Evolutionary conservation across 53 echinoderm and acorn worm species (phyloP).

Genomic region (Holothuria leucospilota): DNA sequence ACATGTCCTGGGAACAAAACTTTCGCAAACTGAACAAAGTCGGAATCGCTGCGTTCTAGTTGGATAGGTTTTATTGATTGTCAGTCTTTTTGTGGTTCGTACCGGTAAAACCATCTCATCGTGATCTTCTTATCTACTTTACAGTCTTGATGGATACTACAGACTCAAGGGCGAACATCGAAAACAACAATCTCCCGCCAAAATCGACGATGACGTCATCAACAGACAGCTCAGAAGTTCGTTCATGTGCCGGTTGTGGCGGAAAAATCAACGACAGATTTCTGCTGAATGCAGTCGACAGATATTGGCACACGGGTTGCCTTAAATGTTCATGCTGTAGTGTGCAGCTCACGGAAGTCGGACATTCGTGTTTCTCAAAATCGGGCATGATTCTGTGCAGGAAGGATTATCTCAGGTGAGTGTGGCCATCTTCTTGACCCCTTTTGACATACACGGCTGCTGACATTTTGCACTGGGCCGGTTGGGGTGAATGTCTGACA

Average conservation of each 20-base stretch:
- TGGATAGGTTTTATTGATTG: no score
- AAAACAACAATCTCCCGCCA: slow-evolving; percentile 55
- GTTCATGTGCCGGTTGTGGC: slow-evolving; percentile 96
- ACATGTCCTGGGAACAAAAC: no score
- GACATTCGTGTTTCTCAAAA: slow-evolving; percentile 95
- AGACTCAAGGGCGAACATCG: slow-evolving; percentile 45
- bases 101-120: neutral
- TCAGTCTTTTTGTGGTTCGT: no score
- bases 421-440: no score
- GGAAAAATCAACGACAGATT: slow-evolving; percentile 95
- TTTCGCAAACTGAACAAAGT: no score
- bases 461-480: no score
- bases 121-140: neutral
- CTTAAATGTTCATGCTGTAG: slow-evolving; percentile 94
- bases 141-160: slow-evolving; percentile 51
- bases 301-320: slow-evolving; percentile 99
- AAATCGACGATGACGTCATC: slow-evolving; percentile 36
- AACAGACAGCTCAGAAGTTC: slow-evolving; percentile 62
- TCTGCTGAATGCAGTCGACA: slow-evolving; percentile 92
- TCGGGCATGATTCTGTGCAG: slow-evolving; percentile 98
- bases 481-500: no score
- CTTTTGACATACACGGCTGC: no score
- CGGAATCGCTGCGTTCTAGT: no score
- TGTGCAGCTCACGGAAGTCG: slow-evolving; percentile 90
- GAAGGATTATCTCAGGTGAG: slow-evolving; percentile 95